phyloP scores from a whole-genome alignment of 2,113 vertebrate species.

The Aspiorhynchus laticeps region DNA sequence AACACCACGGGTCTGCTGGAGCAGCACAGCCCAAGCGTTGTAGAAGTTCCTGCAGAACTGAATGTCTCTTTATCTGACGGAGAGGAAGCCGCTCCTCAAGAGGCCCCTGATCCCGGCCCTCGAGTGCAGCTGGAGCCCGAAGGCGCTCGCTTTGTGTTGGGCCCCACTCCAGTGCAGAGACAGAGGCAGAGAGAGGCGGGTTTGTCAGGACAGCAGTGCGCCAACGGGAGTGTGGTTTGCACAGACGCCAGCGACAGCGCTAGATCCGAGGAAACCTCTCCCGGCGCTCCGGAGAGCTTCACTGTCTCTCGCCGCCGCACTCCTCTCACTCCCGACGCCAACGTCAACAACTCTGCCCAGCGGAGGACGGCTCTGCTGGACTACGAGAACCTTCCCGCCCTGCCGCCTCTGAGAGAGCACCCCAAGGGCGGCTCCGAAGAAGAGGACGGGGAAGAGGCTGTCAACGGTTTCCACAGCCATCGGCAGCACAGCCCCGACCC shows the following conservation, averaged over 20 bases:
- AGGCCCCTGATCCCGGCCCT: conserved; percentile 79
- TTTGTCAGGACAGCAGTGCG: background rate
- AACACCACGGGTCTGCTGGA: conserved; percentile 94
- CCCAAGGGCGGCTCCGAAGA: conserved; percentile 85
- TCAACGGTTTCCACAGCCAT: conserved; percentile 90
- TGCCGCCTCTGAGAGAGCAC: conserved; percentile 94
- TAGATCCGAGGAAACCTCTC: conserved; percentile 73
- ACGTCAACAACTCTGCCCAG: conserved; percentile 95
- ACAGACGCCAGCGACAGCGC: conserved; percentile 57
- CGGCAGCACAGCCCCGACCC: conserved; percentile 75
- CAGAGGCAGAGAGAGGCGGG: conserved; percentile 88
- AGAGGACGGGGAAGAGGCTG: conserved; percentile 73
- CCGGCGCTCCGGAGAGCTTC: conserved; percentile 79
- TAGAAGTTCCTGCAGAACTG: conserved; percentile 40
- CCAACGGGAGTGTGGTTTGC: conserved; percentile 55
- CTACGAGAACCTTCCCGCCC: conserved; percentile 94
- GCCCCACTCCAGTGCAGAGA: conserved; percentile 96
- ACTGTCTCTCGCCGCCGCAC: conserved; percentile 77
- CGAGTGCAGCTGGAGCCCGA: conserved; percentile 90
- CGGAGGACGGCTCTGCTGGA: conserved; percentile 93
- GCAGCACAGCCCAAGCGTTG: conserved; percentile 75
- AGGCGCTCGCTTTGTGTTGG: conserved; percentile 90
- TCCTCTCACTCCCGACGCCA: conserved; percentile 88
- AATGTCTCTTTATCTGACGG: conserved; percentile 65
- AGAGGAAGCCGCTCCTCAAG: conserved; percentile 64